Evolutionary conservation across 2,113 vertebrate species (phyloP), one percentile per base, ranked within the genome.

Genomic region (Pygoscelis adeliae): DNA sequence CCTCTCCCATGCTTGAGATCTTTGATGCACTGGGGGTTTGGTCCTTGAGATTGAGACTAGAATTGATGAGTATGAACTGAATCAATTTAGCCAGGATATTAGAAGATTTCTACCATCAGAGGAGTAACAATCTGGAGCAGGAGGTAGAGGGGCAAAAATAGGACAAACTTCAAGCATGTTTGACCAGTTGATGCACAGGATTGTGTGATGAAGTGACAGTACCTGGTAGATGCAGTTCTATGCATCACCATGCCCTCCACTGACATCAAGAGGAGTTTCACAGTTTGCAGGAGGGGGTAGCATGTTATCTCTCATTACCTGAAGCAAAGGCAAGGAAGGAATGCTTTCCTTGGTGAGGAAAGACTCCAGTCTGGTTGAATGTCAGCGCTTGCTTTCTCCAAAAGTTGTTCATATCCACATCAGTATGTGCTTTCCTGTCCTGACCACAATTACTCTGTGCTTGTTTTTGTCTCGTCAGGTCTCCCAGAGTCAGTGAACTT

Each of bases 401-500:
- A 4, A 53, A 34, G 21, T 21, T 66, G 23, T 49, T 55, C 16
- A 26, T 26, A n/a, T 29, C 32, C 23, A 11, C 23, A 3, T 5
- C 56, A 46, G 2, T 2, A 0, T 1, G 3, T 49, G 49, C 58
- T 72, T 55, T 65, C 13, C 32, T 52, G 7, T 62, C n/a, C 70
- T 63, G 56, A 56, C 61, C 18, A 6, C 50, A 10, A 0, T 66
- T 25, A 4, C 36, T 80, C 20, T 81, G 67, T 83, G 63, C 76
- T 73, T 83, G 7, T 74, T 42, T 79, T 93, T 83, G 56, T 92
- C 95, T 90, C 72, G 3, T 40, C 97, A 99, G 99, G 99, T 97
- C 99, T 99, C 36, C 99, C 99, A 11, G 99, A 99, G 96, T 99
- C 99, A 0, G 98, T 99, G 97, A 99, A 91, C 97, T 98, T 99